Conservation (phyloP, 2,888 invertebrate species). For the Zaprionus bogoriensis region DNA sequence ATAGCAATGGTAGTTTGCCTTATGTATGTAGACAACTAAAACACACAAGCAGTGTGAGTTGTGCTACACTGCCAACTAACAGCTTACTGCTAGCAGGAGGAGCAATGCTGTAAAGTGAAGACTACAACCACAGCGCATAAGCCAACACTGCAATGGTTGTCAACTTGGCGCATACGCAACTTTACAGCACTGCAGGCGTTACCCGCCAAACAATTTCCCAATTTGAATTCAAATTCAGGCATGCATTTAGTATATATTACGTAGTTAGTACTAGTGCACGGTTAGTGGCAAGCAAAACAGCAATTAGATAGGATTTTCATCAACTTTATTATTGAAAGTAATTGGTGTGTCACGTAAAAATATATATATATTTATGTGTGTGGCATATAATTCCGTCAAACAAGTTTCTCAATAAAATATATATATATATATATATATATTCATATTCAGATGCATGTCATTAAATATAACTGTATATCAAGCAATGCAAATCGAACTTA, state of each 20-base stretch:
- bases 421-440: slow-evolving; percentile 26
- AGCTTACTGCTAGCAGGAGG: neutral
- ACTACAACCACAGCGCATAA: neutral
- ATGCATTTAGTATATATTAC: slow-evolving; percentile 31
- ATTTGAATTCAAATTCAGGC: neutral
- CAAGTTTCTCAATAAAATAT: slow-evolving; percentile 50
- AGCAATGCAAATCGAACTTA: slow-evolving; percentile 67
- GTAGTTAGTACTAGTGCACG: slow-evolving; percentile 35
- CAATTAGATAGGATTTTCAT: slow-evolving; percentile 56
- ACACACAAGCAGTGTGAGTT: neutral
- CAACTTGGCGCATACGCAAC: neutral
- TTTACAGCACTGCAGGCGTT: neutral
- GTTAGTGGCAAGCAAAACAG: slow-evolving; percentile 56
- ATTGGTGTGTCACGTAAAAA: slow-evolving; percentile 59
- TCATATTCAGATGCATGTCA: neutral
- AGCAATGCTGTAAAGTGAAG: slow-evolving; percentile 19
- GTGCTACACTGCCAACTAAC: neutral
- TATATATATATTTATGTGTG: slow-evolving; percentile 47
- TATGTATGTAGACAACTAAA: no score
- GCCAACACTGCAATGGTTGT: neutral
- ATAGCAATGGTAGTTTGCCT: no score
- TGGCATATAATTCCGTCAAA: slow-evolving; percentile 33
- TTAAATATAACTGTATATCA: slow-evolving; percentile 29
- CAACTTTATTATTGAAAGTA: slow-evolving; percentile 59
- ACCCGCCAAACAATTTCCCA: neutral